Percentiles rank a stretch among this genome's conserved stretches.
These are phyloP conservation scores for Drosophila stalkeri DNA, from an alignment of 2,888 invertebrate genomes.

Conservation along the genomic window DNA sequence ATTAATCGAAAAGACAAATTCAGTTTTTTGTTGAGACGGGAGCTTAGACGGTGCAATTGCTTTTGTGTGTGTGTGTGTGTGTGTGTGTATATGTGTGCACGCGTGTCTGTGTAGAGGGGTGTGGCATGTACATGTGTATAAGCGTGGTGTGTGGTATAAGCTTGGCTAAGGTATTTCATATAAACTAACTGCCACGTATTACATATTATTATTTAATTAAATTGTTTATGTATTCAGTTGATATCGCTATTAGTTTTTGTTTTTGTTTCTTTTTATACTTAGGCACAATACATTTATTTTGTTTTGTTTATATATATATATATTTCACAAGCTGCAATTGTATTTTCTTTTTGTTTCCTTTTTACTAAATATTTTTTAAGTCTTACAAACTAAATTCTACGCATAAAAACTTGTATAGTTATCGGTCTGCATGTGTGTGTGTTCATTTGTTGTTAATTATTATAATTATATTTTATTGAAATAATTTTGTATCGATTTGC, in stretches of 20 bases:
- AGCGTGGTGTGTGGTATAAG: constrained; percentile 37
- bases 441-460: constrained; percentile 36
- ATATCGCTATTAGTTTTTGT: constrained; percentile 20
- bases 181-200: constrained; percentile 40
- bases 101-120: constrained; percentile 12
- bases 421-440: constrained; percentile 31
- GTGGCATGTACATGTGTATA: constrained; percentile 35
- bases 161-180: constrained; percentile 65
- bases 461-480: constrained; percentile 46
- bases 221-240: constrained; percentile 43
- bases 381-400: constrained; percentile 68
- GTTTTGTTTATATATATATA: constrained; percentile 35
- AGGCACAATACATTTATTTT: constrained; percentile 79
- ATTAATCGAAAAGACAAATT: constrained; percentile 68
- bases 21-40: constrained; percentile 60
- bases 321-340: constrained; percentile 38
- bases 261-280: constrained; percentile 57
- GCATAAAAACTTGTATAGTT: constrained; percentile 69
- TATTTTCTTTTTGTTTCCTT: constrained; percentile 34
- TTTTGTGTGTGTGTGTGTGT: constrained; percentile 24
- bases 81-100: constrained; percentile 17
- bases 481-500: constrained; percentile 54
- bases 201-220: constrained; percentile 28
- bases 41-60: constrained; percentile 70
- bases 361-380: constrained; percentile 54